Base-by-base conservation (phyloP, 2,888 invertebrate species). In the Synanthedon andrenaeformis region DNA sequence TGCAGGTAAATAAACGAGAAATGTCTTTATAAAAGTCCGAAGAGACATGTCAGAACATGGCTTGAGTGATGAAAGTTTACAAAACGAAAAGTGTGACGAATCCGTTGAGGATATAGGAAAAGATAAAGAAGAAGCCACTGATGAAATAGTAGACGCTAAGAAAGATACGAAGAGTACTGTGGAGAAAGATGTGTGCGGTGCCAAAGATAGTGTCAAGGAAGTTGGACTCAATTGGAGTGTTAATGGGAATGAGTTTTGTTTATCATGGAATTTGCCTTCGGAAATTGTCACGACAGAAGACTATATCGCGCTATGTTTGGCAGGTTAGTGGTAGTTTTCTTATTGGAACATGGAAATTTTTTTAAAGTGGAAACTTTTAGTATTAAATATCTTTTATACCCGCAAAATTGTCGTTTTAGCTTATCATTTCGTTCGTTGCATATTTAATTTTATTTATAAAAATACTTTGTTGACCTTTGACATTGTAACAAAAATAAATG, bases 251-350 rank as follows among this genome's bases (percentile, higher is more conserved):
- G 76, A 82, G 59, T 76, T 76, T 56, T 75, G 71, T 56, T 69
- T 85, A 58, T 76, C 80, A 61, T 90, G 90, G 90, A 77, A 70
- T 54, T 66, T 90, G 50, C 75, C 79, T 12, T 81, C 87, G 54
- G 87, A 80, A 52, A 62, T 65, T 17, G 68, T 74, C 8, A 70
- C 80, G 48, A 35, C 65, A 52, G 65, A 71, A 52, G 90, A 91
- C 67, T 90, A 88, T 72, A 79, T 91, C 64, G 89, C 87, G 52
- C 70, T 91, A 60, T 90, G 88, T 69, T 82, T 74, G 66, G 70
- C 78, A 82, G 90, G 91, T 91, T 66, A 82, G 89, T 72, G 17
- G 3, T 45, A 53, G 35, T 14, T 49, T 17, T 17, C 8, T 45
- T 45, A 13, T 45, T 45, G 5, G n/a, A 45, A 45, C 11, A 1